A percentile compares a stretch with the other conserved stretches of the same genome.
Conservation (phyloP, 2,888 invertebrate species). For the Oscheius sp. region DNA sequence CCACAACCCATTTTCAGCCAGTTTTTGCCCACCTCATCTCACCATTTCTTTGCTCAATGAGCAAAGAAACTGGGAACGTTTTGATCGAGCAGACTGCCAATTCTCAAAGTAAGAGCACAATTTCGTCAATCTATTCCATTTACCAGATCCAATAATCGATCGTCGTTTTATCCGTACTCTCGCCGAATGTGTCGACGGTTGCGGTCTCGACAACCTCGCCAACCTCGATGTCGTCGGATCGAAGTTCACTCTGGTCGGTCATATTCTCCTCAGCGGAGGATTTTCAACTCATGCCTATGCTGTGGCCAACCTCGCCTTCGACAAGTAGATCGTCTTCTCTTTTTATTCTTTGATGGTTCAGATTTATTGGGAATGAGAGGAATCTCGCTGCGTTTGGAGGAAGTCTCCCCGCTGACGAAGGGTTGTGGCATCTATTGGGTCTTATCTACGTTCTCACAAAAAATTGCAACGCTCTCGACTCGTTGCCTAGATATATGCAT, state of each 20-base stretch:
- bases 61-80: neutral
- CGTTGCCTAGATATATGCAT: slow-evolving; percentile 21
- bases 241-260: neutral
- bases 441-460: slow-evolving; percentile 21
- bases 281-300: slow-evolving; percentile 42
- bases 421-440: neutral
- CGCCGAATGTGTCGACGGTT: slow-evolving; percentile 30
- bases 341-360: neutral
- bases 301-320: slow-evolving; percentile 46
- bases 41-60: neutral
- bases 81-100: neutral
- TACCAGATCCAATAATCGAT: no score
- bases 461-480: slow-evolving; percentile 24
- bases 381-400: slow-evolving; percentile 23
- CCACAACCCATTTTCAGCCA: neutral
- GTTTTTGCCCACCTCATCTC: neutral
- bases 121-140: no score
- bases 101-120: neutral
- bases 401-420: neutral
- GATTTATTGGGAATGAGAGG: slow-evolving; percentile 7
- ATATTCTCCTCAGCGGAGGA: neutral
- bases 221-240: neutral
- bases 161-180: slow-evolving; percentile 5
- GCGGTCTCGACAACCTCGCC: slow-evolving; percentile 12
- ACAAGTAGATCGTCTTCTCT: slow-evolving; percentile 26